Conservation (phyloP, 2,888 invertebrate species). For the Deladenus siricidicola region DNA sequence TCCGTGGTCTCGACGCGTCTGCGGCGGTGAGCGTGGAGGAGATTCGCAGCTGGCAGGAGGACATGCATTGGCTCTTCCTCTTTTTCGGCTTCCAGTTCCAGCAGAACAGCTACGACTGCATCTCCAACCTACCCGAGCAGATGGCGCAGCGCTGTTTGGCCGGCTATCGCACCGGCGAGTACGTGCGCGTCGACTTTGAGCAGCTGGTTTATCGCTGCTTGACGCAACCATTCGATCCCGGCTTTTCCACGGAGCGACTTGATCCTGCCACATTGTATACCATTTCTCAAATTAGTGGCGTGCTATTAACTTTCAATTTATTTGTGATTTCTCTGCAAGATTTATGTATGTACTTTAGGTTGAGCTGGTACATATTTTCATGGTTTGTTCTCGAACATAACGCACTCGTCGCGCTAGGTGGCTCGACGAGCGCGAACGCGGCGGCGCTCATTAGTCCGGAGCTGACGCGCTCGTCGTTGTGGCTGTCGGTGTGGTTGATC, state of each 20-base stretch:
- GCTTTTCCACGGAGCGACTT: constrained; percentile 3
- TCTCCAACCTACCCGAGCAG: constrained; percentile 13
- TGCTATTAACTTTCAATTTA: too few relatives aligned
- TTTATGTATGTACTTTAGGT: too few relatives aligned
- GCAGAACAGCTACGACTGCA: background rate
- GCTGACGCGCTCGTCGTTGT: constrained; percentile 12
- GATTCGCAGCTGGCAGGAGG: constrained; percentile 70
- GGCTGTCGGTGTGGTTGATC: background rate
- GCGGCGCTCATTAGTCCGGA: constrained; percentile 12
- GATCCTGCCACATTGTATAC: constrained; percentile 17
- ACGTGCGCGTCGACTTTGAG: constrained; percentile 10
- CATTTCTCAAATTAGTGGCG: too few relatives aligned
- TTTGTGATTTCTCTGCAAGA: too few relatives aligned
- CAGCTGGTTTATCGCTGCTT: constrained; percentile 9
- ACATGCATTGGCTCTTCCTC: constrained; percentile 79
- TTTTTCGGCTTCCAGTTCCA: constrained; percentile 58
- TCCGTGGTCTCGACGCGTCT: background rate
- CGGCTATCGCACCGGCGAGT: constrained; percentile 14
- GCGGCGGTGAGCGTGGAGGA: constrained; percentile 1
- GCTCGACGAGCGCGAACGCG: too few relatives aligned
- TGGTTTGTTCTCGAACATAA: constrained; percentile 9
- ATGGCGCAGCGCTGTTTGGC: constrained; percentile 8
- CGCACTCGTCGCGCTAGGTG: constrained; percentile 10
- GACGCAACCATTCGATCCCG: constrained; percentile 11
- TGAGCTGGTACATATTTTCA: background rate